A percentile compares a stretch with the other conserved stretches of the same genome.
phyloP scores from a whole-genome alignment of 2,888 invertebrate species.

The Gasteruption jaculator region DNA sequence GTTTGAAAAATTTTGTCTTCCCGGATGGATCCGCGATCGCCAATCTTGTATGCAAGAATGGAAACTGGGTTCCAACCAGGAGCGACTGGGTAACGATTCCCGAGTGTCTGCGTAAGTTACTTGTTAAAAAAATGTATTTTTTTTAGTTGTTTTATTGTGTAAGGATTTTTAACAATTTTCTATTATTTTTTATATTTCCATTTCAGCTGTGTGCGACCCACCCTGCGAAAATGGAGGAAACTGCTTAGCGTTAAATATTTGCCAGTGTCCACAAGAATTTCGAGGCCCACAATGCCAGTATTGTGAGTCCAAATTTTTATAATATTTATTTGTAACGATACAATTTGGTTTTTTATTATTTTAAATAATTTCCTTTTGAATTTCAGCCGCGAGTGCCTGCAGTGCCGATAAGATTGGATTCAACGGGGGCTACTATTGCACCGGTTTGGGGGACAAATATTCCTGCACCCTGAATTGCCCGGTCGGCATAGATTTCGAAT shows the following conservation, averaged over 20 bases:
- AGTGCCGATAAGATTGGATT: slow-evolving; percentile 63
- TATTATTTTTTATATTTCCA: slow-evolving; percentile 19
- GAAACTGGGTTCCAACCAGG: slow-evolving; percentile 67
- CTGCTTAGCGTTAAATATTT: slow-evolving; percentile 73
- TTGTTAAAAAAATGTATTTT: slow-evolving; percentile 17
- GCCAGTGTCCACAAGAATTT: slow-evolving; percentile 71
- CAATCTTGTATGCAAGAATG: slow-evolving; percentile 66
- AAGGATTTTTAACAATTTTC: no score
- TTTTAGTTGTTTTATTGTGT: not conserved
- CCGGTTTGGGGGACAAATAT: slow-evolving; percentile 58
- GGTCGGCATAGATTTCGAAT: slow-evolving; percentile 60
- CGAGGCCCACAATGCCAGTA: slow-evolving; percentile 73
- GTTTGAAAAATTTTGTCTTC: slow-evolving; percentile 63
- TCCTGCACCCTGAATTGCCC: slow-evolving; percentile 69
- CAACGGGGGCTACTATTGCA: slow-evolving; percentile 74
- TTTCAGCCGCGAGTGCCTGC: slow-evolving; percentile 59
- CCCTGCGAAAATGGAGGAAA: slow-evolving; percentile 76
- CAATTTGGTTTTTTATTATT: slow-evolving; percentile 10
- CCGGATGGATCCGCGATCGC: slow-evolving; percentile 67
- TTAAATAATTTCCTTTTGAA: not conserved
- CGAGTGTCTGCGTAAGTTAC: slow-evolving; percentile 68
- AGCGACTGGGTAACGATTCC: slow-evolving; percentile 62
- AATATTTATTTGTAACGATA: slow-evolving; percentile 6
- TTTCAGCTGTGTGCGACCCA: slow-evolving; percentile 63
- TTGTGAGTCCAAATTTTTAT: slow-evolving; percentile 47